phyloP scores from a whole-genome alignment of 2,888 invertebrate species.

The Campaea margaritaria region DNA sequence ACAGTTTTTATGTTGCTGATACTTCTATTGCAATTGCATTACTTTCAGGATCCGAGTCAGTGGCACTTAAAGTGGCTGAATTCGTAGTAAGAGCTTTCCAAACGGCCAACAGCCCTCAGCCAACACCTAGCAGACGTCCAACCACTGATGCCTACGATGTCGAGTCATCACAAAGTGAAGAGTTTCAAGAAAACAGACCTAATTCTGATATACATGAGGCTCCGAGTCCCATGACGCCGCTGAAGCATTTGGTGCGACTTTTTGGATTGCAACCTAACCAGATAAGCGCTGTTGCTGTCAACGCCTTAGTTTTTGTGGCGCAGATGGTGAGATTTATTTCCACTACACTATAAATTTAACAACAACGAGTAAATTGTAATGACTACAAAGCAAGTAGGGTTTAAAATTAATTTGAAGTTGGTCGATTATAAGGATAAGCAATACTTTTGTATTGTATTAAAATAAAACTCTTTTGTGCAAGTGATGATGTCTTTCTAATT shows the following conservation, averaged over 20 bases:
- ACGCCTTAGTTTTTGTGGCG: conserved; percentile 92
- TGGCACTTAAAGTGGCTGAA: conserved; percentile 77
- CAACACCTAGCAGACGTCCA: conserved; percentile 45
- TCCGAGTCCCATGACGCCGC: conserved; percentile 75
- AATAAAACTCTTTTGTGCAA: too few relatives aligned
- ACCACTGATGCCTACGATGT: conserved; percentile 46
- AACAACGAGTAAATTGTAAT: too few relatives aligned
- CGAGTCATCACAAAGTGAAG: conserved; percentile 31
- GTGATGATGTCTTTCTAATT: background rate
- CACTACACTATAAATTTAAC: too few relatives aligned
- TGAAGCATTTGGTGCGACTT: conserved; percentile 86
- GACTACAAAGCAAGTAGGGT: too few relatives aligned
- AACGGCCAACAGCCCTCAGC: conserved; percentile 52
- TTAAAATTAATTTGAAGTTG: too few relatives aligned
- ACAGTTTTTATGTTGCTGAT: too few relatives aligned
- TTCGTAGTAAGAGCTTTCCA: conserved; percentile 78
- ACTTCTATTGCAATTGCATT: too few relatives aligned
- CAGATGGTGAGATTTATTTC: conserved; percentile 88
- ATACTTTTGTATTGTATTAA: too few relatives aligned
- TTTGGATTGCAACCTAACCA: conserved; percentile 91
- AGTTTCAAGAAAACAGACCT: conserved; percentile 51
- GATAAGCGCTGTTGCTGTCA: conserved; percentile 92
- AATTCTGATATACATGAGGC: conserved; percentile 76
- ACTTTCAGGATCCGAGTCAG: conserved; percentile 74
- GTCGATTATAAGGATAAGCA: too few relatives aligned